Base-by-base conservation (phyloP, 2,113 vertebrate species). In the Stegastes partitus region DNA sequence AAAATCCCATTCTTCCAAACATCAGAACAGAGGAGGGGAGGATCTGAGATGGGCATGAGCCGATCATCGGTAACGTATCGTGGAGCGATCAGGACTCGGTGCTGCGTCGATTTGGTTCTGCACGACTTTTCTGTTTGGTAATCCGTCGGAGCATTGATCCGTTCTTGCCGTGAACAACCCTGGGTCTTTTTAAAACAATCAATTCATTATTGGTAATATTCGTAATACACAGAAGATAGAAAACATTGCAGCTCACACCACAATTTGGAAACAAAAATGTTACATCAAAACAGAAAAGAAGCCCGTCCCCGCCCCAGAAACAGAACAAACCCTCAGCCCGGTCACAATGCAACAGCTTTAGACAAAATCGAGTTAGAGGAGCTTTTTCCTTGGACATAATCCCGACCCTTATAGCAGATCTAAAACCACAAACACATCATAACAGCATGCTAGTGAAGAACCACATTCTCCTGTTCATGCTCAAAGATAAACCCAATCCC, bases 381-480 rank as follows among this genome's bases (percentile, higher is more conserved):
- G 37, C 18, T 54, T 66, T 31, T 56, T 70, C 74, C 56, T 54
- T 57, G 26, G 72, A 88, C 66, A 86, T 37, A 53, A 79, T 64
- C 75, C 79, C 63, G 16, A 76, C 64, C 72, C 45, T 59, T 66
- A 82, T 22, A 87, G 59, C 80, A 80, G 79, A 76, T 70, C 84
- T 76, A 84, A 89, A 86, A 89, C 74, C 87, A 91, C 68, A 87
- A 82, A 89, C 72, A 66, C 78, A 10, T 85, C 79, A 77, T 71
- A 47, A 82, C 53, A 79, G 72, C 88, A 90, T 88, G 89, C 89
- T 70, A 83, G 76, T 68, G 77, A 85, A 89, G 77, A 78, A 81
- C 76, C 63, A 79, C 73, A 68, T 37, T 81, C 71, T 87, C 74
- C 71, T 55, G 28, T 42, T 81, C 88, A 88, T 82, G 83, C 81